Evolutionary conservation across 2,888 invertebrate genomes (phyloP).

Genomic region (Byasa hedistus): DNA sequence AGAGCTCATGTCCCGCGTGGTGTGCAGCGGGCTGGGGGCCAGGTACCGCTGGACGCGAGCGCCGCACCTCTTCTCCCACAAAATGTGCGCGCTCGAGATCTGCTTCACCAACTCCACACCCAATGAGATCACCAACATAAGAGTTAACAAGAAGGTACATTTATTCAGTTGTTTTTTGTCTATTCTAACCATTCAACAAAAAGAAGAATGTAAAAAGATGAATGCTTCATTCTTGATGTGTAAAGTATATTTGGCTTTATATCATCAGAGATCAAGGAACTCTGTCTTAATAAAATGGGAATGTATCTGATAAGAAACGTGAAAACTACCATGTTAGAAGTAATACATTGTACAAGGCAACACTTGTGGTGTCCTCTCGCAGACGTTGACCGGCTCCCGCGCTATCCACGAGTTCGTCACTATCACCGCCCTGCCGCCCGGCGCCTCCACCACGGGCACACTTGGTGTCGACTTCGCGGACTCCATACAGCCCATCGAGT

Average conservation of each 20-base stretch:
- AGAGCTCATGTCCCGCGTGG: conserved; percentile 86
- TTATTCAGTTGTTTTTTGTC: no score
- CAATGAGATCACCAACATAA: conserved; percentile 84
- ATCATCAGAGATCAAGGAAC: no score
- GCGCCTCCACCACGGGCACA: conserved; percentile 82
- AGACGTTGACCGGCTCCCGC: conserved; percentile 60
- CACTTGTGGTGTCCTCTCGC: conserved; percentile 11
- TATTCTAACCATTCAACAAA: no score
- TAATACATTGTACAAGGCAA: no score
- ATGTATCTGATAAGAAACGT: no score
- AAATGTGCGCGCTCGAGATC: conserved; percentile 91
- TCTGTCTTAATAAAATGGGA: no score
- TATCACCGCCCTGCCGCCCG: conserved; percentile 82
- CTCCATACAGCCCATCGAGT: conserved; percentile 91
- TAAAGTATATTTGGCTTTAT: no score
- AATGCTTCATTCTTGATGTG: no score
- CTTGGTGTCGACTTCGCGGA: conserved; percentile 96
- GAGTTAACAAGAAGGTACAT: conserved; percentile 85
- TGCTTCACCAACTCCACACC: conserved; percentile 86
- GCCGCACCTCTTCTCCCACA: conserved; percentile 89
- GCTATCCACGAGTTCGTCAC: conserved; percentile 60
- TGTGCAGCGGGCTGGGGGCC: conserved; percentile 83
- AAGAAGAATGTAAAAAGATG: no score
- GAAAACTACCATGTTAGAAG: no score
- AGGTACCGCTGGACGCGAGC: conserved; percentile 85